Evolutionary conservation across 2,888 invertebrate species (phyloP), one percentile per base, ranked within the genome.

Genomic region (Busseola fusca): DNA sequence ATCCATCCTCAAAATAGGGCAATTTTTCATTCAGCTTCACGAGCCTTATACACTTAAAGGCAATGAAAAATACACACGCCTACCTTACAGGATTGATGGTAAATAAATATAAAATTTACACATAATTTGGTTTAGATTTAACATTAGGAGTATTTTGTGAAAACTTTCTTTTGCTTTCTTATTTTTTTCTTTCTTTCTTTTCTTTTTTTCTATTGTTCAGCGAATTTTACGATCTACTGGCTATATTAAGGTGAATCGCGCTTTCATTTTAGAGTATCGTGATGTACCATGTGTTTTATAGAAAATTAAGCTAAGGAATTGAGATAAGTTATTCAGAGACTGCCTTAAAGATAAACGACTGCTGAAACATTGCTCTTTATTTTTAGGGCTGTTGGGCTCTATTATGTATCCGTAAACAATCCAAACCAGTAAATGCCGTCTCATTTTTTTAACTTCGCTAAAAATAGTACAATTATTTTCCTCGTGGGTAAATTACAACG

Each of bases 1-100:
- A 96, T 96, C 94, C 94, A 95, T 96, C 94, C 93, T 94, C 92
- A 93, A 95, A 95, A 95, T 94, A 92, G 93, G 92, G 94, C 91
- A 90, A 95, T 95, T 95, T 95, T 95, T 95, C 95, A 94, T 94
- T 93, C 89, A 83, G 86, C 86, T 92, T 89, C 90, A 86, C 90
- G 78, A 85, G 81, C 82, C 87, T 89, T 88, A 86, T 90, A 88
- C 86, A 88, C 86, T 88, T 87, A 87, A 90, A 87, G 86, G 86
- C 86, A 84, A 87, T 89, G 87, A 87, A 89, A 89, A 87, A 87
- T 86, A 82, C 81, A 85, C 76, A 77, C 84, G 78, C 83, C 77
- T 79, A 83, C 80, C 80, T 78, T 60, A 74, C 74, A 78, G 82
- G 69, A 82, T 82, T 84, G 80, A 86, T 82, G 83, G 67, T 84